Base-by-base conservation (phyloP, 2,113 vertebrate species). In the Sturnus vulgaris region DNA sequence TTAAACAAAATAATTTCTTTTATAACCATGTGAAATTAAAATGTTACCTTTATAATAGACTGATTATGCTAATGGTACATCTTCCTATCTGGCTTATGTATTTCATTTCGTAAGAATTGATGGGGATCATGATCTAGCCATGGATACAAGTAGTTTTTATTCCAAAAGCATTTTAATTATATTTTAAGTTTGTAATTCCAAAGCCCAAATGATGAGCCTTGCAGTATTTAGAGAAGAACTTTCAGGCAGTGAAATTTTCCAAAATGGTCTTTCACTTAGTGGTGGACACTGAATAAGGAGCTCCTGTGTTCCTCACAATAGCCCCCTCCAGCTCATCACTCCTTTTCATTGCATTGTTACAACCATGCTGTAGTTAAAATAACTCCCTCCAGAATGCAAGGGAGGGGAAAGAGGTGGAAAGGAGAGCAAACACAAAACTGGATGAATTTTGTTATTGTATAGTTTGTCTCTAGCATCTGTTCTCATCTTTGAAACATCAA, bases 261-360 rank as follows among this genome's bases (percentile, higher is more conserved):
- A 81, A 1, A 5, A 1, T 75, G 20, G 31, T 93, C 65, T 90
- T 91, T 97, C 40, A 61, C 71, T 95, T 71, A 60, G 16, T 83
- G 37, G 56, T 84, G 76, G 90, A 88, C 79, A 81, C 72, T 88
- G 81, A 96, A 92, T 83, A 92, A 86, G 76, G 72, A 93, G 77
- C 53, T 86, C 90, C 92, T 88, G 15, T 85, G 85, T 83, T 94
- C 81, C 72, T 93, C 88, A 95, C 92, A 95, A 91, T 90, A 90
- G 55, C 76, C 82, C 90, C 90, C 94, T 95, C 93, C 92, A 86
- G 79, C n/a, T 96, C 92, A 92, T 96, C 93, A 95, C 82, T 92
- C 71, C 92, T 96, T 97, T 97, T 94, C 90, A 94, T 83, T 95
- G 90, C 69, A 86, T 96, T 97, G 93, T 90, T 85, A 52, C 44